Conservation (phyloP, 2,797 vertebrate genomes). For the Sebastes paucispinis region DNA sequence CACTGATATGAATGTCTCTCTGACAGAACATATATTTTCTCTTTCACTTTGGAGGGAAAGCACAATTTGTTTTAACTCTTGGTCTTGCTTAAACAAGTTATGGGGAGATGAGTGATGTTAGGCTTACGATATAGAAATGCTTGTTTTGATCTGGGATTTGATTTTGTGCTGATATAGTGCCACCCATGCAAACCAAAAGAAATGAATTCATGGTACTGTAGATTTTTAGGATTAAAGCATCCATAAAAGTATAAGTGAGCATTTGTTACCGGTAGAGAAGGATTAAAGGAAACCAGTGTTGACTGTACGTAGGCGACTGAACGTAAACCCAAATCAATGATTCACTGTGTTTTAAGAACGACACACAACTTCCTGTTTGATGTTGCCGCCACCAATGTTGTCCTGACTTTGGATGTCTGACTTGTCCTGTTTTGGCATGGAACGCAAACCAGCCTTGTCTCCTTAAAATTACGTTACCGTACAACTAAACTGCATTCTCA, state of each 20-base stretch:
- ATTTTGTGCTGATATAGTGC: background rate
- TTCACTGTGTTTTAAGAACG: background rate
- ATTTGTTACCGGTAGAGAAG: background rate
- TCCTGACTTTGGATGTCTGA: background rate
- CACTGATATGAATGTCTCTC: constrained; percentile 18
- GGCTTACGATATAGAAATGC: background rate
- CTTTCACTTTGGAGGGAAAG: background rate
- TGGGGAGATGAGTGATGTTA: background rate
- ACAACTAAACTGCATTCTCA: too few species aligned
- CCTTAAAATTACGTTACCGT: fast-evolving
- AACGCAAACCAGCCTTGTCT: background rate
- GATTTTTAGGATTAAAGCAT: background rate
- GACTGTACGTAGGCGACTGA: background rate
- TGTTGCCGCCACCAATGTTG: background rate
- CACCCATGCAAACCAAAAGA: constrained; percentile 2
- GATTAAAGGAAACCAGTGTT: background rate
- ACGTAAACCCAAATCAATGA: background rate
- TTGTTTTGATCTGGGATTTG: constrained; percentile 22
- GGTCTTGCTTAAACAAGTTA: background rate
- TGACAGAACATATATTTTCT: background rate
- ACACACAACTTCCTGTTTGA: background rate
- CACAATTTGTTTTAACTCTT: background rate
- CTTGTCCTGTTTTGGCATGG: background rate
- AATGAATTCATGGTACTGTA: background rate
- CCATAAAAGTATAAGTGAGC: background rate